phyloP scores from a whole-genome alignment of 2,888 invertebrate species.

The Yponomeuta cagnagella region DNA sequence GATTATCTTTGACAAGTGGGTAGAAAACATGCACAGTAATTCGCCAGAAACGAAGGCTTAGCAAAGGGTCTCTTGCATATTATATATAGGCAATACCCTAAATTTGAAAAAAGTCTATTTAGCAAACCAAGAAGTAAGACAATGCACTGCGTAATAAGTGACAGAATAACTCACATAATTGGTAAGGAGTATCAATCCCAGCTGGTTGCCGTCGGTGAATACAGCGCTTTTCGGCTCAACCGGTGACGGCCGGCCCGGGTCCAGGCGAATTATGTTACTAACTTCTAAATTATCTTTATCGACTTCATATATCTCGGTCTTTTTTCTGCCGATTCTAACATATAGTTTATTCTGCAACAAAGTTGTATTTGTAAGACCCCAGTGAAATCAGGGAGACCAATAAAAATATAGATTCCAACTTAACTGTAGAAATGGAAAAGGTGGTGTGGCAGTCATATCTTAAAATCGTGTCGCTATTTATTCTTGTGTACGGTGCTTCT shows the following conservation, averaged over 20 bases:
- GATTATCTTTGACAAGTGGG: too few species aligned
- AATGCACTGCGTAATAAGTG: too few species aligned
- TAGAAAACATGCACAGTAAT: too few species aligned
- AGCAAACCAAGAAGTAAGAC: too few species aligned
- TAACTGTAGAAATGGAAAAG: neutral
- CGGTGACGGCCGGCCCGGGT: conserved; percentile 43
- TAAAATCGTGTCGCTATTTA: too few species aligned
- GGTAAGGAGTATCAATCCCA: conserved; percentile 69
- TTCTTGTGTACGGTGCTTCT: too few species aligned
- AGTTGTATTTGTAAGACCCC: conserved; percentile 18
- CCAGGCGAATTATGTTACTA: conserved; percentile 46
- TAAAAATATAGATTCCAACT: neutral
- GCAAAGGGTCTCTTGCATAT: too few species aligned
- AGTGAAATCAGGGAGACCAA: neutral
- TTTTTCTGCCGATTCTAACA: conserved; percentile 78
- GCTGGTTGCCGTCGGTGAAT: conserved; percentile 62
- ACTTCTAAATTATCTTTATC: conserved; percentile 60
- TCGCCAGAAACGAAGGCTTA: too few species aligned
- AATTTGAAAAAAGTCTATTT: too few species aligned
- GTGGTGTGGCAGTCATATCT: too few species aligned
- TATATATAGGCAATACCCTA: too few species aligned
- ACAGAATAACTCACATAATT: conserved; percentile 46
- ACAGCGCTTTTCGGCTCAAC: conserved; percentile 57
- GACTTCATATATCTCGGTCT: conserved; percentile 63
- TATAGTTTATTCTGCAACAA: conserved; percentile 84